Conservation (phyloP, 2,888 invertebrate species). For the Pyrrhia umbra region DNA sequence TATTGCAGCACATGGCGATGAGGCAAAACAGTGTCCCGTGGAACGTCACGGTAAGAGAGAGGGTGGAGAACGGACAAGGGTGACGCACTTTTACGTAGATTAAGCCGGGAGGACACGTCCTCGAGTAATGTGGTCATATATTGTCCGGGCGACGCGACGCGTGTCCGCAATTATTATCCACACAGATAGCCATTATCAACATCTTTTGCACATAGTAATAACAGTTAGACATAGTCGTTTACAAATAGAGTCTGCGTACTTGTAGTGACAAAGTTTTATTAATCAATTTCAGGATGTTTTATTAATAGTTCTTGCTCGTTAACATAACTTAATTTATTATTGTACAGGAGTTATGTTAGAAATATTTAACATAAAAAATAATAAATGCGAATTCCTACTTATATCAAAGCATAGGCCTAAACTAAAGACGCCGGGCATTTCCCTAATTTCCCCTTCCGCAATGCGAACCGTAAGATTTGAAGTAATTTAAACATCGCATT, state of each 20-base stretch:
- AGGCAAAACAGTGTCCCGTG: slow-evolving; percentile 60
- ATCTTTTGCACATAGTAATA: slow-evolving; percentile 60
- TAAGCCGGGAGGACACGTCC: slow-evolving; percentile 88
- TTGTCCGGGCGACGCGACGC: slow-evolving; percentile 83
- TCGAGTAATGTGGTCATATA: slow-evolving; percentile 89
- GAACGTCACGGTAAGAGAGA: slow-evolving; percentile 65
- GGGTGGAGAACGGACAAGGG: slow-evolving; percentile 81
- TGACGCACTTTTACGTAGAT: slow-evolving; percentile 87
- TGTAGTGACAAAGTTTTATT: slow-evolving; percentile 17
- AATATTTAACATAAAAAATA: slow-evolving; percentile 11
- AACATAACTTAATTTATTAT: slow-evolving; percentile 15
- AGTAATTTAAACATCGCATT: slow-evolving; percentile 85
- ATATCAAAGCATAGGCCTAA: slow-evolving; percentile 59
- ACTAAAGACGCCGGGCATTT: slow-evolving; percentile 54
- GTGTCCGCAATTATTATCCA: slow-evolving; percentile 85
- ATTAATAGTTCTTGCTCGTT: background rate
- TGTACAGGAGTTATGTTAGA: background rate
- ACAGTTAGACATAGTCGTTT: slow-evolving; percentile 50
- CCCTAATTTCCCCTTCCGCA: slow-evolving; percentile 61
- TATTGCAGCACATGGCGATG: slow-evolving; percentile 61
- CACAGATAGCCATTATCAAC: slow-evolving; percentile 61
- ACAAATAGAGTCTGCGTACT: slow-evolving; percentile 48
- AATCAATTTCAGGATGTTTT: slow-evolving; percentile 8
- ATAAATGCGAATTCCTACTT: slow-evolving; percentile 31
- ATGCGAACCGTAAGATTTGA: slow-evolving; percentile 76